Conservation (phyloP, 2,113 vertebrate species). For the Sclerurus mexicanus region DNA sequence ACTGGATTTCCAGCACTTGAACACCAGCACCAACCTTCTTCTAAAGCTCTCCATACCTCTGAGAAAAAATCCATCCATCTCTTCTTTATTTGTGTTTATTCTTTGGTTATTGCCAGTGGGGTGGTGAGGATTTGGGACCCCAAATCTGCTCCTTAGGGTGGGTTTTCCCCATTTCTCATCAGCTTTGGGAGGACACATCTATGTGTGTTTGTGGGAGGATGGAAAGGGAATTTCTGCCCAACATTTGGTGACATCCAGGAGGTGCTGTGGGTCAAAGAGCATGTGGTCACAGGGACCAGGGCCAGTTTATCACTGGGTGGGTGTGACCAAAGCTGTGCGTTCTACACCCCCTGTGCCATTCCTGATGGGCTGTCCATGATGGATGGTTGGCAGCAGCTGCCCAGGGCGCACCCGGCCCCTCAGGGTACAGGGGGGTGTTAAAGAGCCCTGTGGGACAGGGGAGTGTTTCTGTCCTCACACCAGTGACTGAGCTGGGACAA, state of each 20-base stretch:
- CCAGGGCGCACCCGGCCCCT: too few relatives aligned
- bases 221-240: neutral
- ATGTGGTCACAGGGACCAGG: too few relatives aligned
- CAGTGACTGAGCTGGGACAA: too few relatives aligned
- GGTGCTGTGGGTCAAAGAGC: neutral
- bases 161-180: neutral
- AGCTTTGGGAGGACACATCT: neutral
- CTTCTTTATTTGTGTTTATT: neutral
- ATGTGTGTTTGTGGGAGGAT: rapidly evolving
- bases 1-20: neutral
- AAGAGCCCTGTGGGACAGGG: too few relatives aligned
- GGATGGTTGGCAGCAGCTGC: too few relatives aligned
- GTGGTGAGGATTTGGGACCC: neutral
- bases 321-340: too few relatives aligned
- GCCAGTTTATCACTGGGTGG: too few relatives aligned
- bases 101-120: neutral
- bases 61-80: neutral
- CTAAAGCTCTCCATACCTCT: neutral
- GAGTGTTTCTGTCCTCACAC: too few relatives aligned
- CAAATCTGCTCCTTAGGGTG: neutral
- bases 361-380: too few relatives aligned
- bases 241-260: neutral
- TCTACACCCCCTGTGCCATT: too few relatives aligned
- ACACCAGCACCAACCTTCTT: neutral
- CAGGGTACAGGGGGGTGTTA: too few relatives aligned